phyloP scores from a whole-genome alignment of 2,113 vertebrate genomes.

The Nesogale talazaci region DNA sequence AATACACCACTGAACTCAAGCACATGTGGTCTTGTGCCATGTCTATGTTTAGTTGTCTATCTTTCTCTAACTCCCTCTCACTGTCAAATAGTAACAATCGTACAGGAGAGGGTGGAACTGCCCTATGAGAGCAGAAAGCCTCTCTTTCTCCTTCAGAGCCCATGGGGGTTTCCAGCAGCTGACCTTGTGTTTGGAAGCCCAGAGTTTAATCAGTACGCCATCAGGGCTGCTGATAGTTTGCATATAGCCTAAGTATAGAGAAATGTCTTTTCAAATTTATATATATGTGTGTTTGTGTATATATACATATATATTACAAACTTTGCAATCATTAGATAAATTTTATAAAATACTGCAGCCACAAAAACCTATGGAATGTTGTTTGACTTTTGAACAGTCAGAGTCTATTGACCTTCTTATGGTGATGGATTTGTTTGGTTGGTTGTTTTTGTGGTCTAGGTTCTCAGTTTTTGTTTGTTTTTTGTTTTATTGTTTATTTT shows the following conservation, averaged over 20 bases:
- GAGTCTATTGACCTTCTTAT: neutral
- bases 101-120: too few relatives aligned
- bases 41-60: neutral
- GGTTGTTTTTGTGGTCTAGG: neutral
- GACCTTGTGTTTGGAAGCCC: too few relatives aligned
- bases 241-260: neutral
- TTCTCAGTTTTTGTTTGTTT: neutral
- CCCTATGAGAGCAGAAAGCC: too few relatives aligned
- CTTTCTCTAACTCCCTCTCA: neutral
- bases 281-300: too few relatives aligned
- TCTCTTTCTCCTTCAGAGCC: too few relatives aligned
- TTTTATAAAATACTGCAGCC: neutral
- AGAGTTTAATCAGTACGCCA: too few relatives aligned
- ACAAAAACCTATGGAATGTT: neutral
- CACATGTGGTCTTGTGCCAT: neutral
- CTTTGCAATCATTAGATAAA: neutral
- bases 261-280: constrained; percentile 22
- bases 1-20: neutral
- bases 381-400: neutral
- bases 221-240: too few relatives aligned
- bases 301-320: neutral
- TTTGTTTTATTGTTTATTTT: too few relatives aligned
- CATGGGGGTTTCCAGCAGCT: too few relatives aligned
- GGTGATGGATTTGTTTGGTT: neutral
- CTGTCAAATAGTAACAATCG: too few relatives aligned